Base-by-base conservation (phyloP, 2,797 vertebrate species). In the Microcaecilia unicolor region DNA sequence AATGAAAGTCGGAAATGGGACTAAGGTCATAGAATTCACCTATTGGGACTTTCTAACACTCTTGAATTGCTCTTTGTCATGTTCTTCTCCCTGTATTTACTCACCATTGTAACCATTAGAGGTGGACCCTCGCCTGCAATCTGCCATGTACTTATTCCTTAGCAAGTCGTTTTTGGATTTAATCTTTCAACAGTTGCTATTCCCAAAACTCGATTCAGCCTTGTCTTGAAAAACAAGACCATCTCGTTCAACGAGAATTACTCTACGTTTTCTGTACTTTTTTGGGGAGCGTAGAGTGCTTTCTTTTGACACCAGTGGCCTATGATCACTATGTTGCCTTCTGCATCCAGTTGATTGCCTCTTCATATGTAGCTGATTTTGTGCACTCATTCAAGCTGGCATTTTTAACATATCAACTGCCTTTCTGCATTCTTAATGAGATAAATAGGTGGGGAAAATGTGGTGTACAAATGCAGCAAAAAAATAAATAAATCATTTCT, bases 401-500 rank as follows among this genome's bases (percentile, higher is more conserved):
- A 22, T 48, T 52, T 37, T 22, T 61, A 10, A 46, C 55, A 12
- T 24, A 55, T 23, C 31, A 21, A 6, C 57, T 71, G 23, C 59
- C 65, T 3, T 71, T 75, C 28, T 73, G 70, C 44, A 63, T 63
- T 4, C 70, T 63, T 15, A 73, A 55, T 48, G 51, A n/a, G n/a
- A n/a, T n/a, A n/a, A n/a, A n/a, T n/a, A n/a, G n/a, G n/a, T n/a
- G n/a, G n/a, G n/a, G n/a, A 59, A 11, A n/a, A n/a, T n/a, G n/a
- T n/a, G n/a, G n/a, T n/a, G n/a, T n/a, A n/a, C n/a, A n/a, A n/a
- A n/a, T n/a, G n/a, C n/a, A n/a, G n/a, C n/a, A n/a, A n/a, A n/a
- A n/a, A n/a, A n/a, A n/a, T n/a, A n/a, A n/a, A 51, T 71, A 31
- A 58, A 75, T 21, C 72, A 49, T 20, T 73, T 67, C 31, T 73